These are phyloP conservation scores for Sturnus vulgaris DNA, from an alignment of 2,113 vertebrate species.

Conservation along the genomic window DNA sequence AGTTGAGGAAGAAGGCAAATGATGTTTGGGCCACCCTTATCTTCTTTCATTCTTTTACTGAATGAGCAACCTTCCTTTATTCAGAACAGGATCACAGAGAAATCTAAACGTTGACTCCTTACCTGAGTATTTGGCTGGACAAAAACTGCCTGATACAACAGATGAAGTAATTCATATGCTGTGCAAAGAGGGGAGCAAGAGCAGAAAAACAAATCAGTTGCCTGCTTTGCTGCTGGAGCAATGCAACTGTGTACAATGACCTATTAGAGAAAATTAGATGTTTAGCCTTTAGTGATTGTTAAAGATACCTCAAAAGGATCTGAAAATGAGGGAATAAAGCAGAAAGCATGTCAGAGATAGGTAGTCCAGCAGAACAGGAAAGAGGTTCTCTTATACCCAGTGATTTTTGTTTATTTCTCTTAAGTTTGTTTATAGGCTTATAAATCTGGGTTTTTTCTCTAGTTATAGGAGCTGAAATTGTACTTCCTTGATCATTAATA, in stretches of 20 bases:
- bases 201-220: constrained; percentile 9
- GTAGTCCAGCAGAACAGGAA: not conserved
- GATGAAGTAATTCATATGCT: constrained; percentile 27
- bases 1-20: not conserved
- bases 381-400: not conserved
- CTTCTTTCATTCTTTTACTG: not conserved
- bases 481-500: not conserved
- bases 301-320: not conserved
- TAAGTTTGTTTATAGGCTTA: not conserved
- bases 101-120: constrained; percentile 1
- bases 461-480: not conserved
- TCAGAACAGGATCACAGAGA: not conserved
- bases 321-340: not conserved
- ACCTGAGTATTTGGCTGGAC: not conserved
- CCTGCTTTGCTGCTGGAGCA: constrained; percentile 5
- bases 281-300: not conserved
- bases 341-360: not conserved
- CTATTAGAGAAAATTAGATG: not conserved
- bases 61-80: not conserved
- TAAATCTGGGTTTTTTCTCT: not conserved
- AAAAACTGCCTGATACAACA: constrained; percentile 36
- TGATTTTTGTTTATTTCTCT: not conserved
- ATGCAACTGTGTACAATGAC: not conserved
- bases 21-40: not conserved
- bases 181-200: constrained; percentile 23